These are phyloP conservation scores for Branchellion lobata DNA, from an alignment of 2,888 invertebrate species.

Conservation along the genomic window DNA sequence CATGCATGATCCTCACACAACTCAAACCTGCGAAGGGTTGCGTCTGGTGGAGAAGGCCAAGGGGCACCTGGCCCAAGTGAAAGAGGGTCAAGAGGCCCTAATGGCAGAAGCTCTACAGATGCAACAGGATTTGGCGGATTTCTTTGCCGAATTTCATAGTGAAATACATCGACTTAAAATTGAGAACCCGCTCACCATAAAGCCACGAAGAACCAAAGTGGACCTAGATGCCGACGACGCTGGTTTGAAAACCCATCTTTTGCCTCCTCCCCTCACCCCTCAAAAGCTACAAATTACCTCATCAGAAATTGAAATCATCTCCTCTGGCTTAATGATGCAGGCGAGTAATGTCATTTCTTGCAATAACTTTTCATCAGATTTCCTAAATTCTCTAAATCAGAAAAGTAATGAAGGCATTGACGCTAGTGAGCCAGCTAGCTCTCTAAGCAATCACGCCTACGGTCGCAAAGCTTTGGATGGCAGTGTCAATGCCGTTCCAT, in stretches of 20 bases:
- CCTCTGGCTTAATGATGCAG: background rate
- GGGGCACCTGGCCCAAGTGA: slow-evolving; percentile 70
- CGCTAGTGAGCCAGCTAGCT: background rate
- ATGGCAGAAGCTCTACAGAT: slow-evolving; percentile 70
- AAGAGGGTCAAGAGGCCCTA: slow-evolving; percentile 70
- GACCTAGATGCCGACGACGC: slow-evolving; percentile 39
- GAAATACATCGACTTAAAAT: background rate
- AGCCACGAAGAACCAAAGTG: slow-evolving; percentile 18
- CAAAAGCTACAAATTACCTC: background rate
- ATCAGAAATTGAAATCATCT: background rate
- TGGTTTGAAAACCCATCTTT: background rate
- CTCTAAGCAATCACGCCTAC: background rate
- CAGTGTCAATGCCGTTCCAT: too few species aligned
- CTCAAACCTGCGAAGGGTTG: slow-evolving; percentile 67
- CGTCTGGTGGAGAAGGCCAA: slow-evolving; percentile 81
- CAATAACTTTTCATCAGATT: slow-evolving; percentile 20
- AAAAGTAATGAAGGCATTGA: background rate
- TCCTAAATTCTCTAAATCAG: background rate
- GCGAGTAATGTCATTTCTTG: slow-evolving; percentile 30
- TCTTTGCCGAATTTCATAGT: slow-evolving; percentile 67
- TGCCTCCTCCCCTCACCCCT: slow-evolving; percentile 26
- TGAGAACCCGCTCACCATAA: slow-evolving; percentile 25
- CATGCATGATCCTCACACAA: slow-evolving; percentile 77
- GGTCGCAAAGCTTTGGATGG: background rate
- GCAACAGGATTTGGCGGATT: slow-evolving; percentile 71